A percentile compares a stretch with the other conserved stretches of the same genome.
phyloP scores from a whole-genome alignment of 2,888 invertebrate genomes.

The Aleiodes testaceus region DNA sequence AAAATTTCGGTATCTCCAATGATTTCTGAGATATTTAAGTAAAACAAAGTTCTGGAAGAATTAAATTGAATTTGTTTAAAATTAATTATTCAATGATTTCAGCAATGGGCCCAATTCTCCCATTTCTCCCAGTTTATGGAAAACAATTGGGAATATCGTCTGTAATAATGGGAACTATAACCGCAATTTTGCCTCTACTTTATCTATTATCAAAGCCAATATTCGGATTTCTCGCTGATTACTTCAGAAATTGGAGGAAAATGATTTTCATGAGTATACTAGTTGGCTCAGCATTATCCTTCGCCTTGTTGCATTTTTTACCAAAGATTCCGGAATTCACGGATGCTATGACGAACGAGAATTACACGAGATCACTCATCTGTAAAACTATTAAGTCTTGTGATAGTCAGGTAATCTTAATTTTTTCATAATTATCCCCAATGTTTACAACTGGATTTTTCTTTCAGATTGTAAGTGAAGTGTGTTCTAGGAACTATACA shows the following conservation, averaged over 20 bases:
- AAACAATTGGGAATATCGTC: conserved; percentile 85
- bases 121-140: conserved; percentile 85
- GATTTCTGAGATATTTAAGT: no score
- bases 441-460: neutral
- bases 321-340: conserved; percentile 67
- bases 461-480: neutral
- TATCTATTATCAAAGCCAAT: conserved; percentile 85
- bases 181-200: conserved; percentile 83
- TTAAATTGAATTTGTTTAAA: conserved; percentile 29
- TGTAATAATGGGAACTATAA: conserved; percentile 84
- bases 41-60: neutral
- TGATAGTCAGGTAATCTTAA: conserved; percentile 36
- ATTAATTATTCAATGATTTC: conserved; percentile 63
- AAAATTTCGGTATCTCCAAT: neutral
- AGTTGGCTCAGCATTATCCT: conserved; percentile 79
- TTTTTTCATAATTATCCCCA: neutral
- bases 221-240: conserved; percentile 85
- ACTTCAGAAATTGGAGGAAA: conserved; percentile 81
- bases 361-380: conserved; percentile 7
- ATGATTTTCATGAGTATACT: conserved; percentile 82
- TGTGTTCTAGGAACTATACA: conserved; percentile 2
- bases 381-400: conserved; percentile 40
- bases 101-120: conserved; percentile 88
- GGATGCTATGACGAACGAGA: conserved; percentile 2
- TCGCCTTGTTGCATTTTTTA: conserved; percentile 81